Percentiles rank a stretch among this genome's conserved stretches.
Conservation (phyloP, 2,888 invertebrate species). For the Mythimna ferrago region DNA sequence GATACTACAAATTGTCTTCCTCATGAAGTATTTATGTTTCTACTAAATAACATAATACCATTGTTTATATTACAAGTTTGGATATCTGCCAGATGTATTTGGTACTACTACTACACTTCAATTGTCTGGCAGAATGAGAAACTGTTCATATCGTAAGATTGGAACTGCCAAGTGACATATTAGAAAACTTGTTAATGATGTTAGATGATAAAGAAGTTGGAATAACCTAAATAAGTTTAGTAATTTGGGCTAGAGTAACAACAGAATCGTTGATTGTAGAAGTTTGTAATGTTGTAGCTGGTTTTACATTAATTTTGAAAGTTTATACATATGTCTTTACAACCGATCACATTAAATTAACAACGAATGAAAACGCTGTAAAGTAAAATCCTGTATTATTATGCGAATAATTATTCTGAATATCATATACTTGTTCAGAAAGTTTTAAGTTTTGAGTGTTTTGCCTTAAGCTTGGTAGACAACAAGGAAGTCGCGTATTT, state of each 20-base stretch:
- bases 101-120: slow-evolving; percentile 45
- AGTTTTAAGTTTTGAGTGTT: background rate
- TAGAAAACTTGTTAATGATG: slow-evolving; percentile 29
- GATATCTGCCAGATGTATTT: slow-evolving; percentile 60
- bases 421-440: background rate
- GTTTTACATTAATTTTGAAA: background rate
- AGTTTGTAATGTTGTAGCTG: background rate
- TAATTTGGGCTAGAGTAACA: background rate
- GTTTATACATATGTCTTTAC: background rate
- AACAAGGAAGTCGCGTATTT: background rate
- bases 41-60: slow-evolving; percentile 40
- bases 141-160: slow-evolving; percentile 27
- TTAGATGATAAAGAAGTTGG: slow-evolving; percentile 16
- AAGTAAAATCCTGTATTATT: background rate
- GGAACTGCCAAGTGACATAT: slow-evolving; percentile 20
- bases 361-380: background rate
- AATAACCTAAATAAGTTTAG: background rate
- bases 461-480: background rate
- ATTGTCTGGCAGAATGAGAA: slow-evolving; percentile 25
- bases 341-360: background rate
- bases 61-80: slow-evolving; percentile 58
- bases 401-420: background rate
- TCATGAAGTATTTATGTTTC: slow-evolving; percentile 43
- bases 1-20: slow-evolving; percentile 25
- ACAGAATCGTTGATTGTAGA: slow-evolving; percentile 6